These are phyloP conservation scores for Sebastes matsubarae DNA, from an alignment of 2,797 vertebrate genomes.

Conservation along the genomic window DNA sequence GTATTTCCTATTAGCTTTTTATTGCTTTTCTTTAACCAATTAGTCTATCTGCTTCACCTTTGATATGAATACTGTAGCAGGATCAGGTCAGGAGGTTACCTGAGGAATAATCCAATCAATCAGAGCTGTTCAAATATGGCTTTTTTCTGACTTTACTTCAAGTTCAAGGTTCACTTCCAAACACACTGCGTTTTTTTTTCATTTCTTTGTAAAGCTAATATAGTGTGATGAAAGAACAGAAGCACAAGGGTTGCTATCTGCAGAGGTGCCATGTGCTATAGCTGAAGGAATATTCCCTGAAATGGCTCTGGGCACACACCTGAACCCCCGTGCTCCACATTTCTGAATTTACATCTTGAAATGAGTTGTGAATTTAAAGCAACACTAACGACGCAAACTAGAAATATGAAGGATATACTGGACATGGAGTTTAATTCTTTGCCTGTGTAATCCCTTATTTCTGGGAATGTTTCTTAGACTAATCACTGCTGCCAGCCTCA, in stretches of 20 bases:
- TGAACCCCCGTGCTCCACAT: slow-evolving; percentile 66
- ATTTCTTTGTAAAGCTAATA: slow-evolving; percentile 28
- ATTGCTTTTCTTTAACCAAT: neutral
- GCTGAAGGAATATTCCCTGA: slow-evolving; percentile 58
- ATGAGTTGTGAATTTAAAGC: slow-evolving; percentile 28
- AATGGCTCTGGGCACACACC: slow-evolving; percentile 73
- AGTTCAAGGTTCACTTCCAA: slow-evolving; percentile 29
- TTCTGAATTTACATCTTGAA: slow-evolving; percentile 43
- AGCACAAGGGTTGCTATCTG: slow-evolving; percentile 33
- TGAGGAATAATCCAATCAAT: neutral
- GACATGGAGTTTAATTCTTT: neutral
- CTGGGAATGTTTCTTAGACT: neutral
- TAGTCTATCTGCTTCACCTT: neutral
- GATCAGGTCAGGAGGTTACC: neutral
- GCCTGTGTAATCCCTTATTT: slow-evolving; percentile 14
- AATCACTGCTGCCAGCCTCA: slow-evolving; percentile 19
- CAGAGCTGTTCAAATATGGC: neutral
- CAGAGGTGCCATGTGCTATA: slow-evolving; percentile 64
- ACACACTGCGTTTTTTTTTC: neutral
- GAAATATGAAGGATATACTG: neutral
- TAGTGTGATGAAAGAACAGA: slow-evolving; percentile 64
- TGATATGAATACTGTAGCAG: neutral
- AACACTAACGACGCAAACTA: slow-evolving; percentile 10
- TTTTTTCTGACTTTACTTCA: slow-evolving; percentile 9
- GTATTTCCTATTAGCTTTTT: neutral